Evolutionary conservation across 2,888 invertebrate species (phyloP), one percentile per base, ranked within the genome.

Genomic region (Xanthia togata): DNA sequence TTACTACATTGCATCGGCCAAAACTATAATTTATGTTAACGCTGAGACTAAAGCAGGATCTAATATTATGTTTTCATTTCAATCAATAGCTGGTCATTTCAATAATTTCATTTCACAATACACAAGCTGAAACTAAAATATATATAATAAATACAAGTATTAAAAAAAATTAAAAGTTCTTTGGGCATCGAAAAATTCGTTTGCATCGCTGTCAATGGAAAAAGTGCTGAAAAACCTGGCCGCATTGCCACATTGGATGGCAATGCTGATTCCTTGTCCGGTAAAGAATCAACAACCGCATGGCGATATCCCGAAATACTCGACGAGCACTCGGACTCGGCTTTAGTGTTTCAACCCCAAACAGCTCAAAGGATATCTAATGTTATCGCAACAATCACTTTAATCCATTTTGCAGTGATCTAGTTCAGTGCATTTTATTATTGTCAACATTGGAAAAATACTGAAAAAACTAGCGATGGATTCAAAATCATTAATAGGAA

Each of bases 1-100:
- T 74, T 17, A 20, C 55, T n/a, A 68, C n/a, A 44, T 63, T 78
- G 63, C 31, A 47, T 65, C 31, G 31, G 4, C 44, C 38, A n/a
- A 62, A 31, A 44, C 53, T 47, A 47, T 63, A 0, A 78, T 47
- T 70, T 78, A 63, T 55, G 9, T 55, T 55, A 20, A 62, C 53
- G 23, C 23, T n/a, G 35, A 20, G 26, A 47, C 38, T 53, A 17
- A 26, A 77, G 8, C 23, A 47, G 23, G n/a, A 26, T 57, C n/a
- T 44, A 55, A 17, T 35, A 70, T 44, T 57, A 57, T 70, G n/a
- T n/a, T 1, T 55, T 55, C n/a, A 55, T n/a, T 26, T 4, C 11
- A 55, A n/a, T 55, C 11, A 55, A 55, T 12, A 55, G 5, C 12
- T 26, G 12, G n/a, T 55, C 12, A 12, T n/a, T 12, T 55, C 1